Conservation (phyloP, 2,888 invertebrate genomes). For the Drosophila falleni region DNA sequence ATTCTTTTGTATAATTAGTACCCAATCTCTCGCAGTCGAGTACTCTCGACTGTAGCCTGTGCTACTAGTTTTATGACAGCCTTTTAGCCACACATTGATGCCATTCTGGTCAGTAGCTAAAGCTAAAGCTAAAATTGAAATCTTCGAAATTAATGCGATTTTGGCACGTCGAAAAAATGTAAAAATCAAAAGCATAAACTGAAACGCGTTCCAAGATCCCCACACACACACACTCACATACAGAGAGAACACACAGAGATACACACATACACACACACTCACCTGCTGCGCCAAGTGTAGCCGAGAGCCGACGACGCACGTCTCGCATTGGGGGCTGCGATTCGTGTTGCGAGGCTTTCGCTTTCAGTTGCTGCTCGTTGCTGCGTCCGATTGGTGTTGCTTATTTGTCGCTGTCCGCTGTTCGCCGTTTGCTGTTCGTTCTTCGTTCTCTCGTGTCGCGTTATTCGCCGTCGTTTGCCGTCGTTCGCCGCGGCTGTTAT, state of each 20-base stretch:
- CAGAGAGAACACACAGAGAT: background rate
- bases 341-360: constrained; percentile 76
- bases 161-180: constrained; percentile 60
- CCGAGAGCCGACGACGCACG: constrained; percentile 52
- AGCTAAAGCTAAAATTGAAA: constrained; percentile 42
- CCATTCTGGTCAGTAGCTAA: constrained; percentile 41
- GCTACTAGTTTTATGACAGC: constrained; percentile 24
- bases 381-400: constrained; percentile 82
- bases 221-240: constrained; percentile 9
- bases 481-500: constrained; percentile 5
- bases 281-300: constrained; percentile 34
- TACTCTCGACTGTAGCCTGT: background rate
- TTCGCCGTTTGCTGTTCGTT: constrained; percentile 46
- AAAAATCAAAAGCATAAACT: constrained; percentile 10
- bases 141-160: constrained; percentile 68
- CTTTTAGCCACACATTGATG: constrained; percentile 40
- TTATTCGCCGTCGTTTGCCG: constrained; percentile 10
- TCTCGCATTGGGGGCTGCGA: constrained; percentile 53
- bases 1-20: background rate
- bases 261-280: background rate
- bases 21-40: background rate
- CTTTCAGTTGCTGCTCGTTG: constrained; percentile 83
- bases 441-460: constrained; percentile 41
- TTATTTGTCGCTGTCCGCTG: constrained; percentile 39
- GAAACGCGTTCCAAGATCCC: constrained; percentile 71